phyloP scores from a whole-genome alignment of 2,888 invertebrate genomes.

The Sarcophaga carnaria region DNA sequence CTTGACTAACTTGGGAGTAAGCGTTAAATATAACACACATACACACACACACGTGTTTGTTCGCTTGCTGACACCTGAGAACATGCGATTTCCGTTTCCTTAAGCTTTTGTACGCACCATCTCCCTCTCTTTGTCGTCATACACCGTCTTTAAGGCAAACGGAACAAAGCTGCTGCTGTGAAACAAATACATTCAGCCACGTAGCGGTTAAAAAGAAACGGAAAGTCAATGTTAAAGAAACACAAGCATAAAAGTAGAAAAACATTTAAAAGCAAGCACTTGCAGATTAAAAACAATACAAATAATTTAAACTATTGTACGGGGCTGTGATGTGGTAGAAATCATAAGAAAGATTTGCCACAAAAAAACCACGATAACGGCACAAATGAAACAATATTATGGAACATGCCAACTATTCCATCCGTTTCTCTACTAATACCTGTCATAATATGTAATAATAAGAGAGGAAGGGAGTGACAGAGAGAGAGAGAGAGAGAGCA shows the following conservation, averaged over 20 bases:
- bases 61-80: slow-evolving; percentile 2
- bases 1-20: slow-evolving; percentile 15
- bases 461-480: neutral
- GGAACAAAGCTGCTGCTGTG: neutral
- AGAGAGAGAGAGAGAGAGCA: neutral
- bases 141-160: neutral
- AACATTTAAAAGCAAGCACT: neutral
- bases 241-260: neutral
- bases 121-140: neutral
- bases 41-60: too few relatives aligned
- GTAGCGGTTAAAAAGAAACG: neutral
- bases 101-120: neutral
- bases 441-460: too few relatives aligned
- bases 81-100: slow-evolving; percentile 53
- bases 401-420: neutral
- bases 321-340: neutral
- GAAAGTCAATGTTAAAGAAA: slow-evolving; percentile 8
- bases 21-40: slow-evolving; percentile 38
- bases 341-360: neutral
- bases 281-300: neutral
- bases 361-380: neutral
- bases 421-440: neutral
- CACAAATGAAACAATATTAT: neutral
- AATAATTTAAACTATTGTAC: neutral
- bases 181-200: neutral